Conservation (phyloP, 2,797 vertebrate genomes). For the Labeo calbasu region DNA sequence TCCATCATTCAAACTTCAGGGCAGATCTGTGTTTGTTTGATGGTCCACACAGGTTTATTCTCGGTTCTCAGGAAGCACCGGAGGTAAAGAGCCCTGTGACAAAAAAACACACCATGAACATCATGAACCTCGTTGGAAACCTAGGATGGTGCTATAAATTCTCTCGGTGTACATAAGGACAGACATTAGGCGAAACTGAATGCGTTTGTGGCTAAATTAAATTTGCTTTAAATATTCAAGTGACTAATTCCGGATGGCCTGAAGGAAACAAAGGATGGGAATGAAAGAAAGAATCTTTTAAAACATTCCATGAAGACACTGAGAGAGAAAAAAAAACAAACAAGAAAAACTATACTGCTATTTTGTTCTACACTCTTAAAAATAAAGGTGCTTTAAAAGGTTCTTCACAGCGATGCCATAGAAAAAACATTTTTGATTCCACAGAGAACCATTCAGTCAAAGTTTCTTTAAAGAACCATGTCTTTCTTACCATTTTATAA, state of each 20-base stretch:
- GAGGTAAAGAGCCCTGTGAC: not conserved
- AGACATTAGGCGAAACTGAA: not conserved
- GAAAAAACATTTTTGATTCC: no score
- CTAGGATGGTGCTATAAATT: not conserved
- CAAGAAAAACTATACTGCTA: not conserved
- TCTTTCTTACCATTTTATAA: no score
- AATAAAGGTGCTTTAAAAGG: no score
- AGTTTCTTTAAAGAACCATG: no score
- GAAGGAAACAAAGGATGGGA: not conserved
- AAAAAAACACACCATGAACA: not conserved
- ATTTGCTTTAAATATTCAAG: slow-evolving; percentile 12
- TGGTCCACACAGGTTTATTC: slow-evolving; percentile 2
- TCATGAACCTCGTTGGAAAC: not conserved
- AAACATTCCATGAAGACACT: not conserved
- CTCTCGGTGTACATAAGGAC: not conserved
- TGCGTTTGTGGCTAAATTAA: not conserved
- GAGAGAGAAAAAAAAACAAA: not conserved
- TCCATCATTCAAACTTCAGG: slow-evolving; percentile 17
- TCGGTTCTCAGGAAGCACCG: not conserved
- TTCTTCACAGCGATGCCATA: no score
- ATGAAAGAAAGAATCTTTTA: not conserved
- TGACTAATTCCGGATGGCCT: not conserved
- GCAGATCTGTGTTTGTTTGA: slow-evolving; percentile 7
- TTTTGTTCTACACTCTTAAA: no score
- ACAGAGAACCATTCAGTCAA: no score